Evolutionary conservation across 2,888 invertebrate genomes (phyloP), one percentile per base, ranked within the genome.

Genomic region (Ptychoptera contaminata): DNA sequence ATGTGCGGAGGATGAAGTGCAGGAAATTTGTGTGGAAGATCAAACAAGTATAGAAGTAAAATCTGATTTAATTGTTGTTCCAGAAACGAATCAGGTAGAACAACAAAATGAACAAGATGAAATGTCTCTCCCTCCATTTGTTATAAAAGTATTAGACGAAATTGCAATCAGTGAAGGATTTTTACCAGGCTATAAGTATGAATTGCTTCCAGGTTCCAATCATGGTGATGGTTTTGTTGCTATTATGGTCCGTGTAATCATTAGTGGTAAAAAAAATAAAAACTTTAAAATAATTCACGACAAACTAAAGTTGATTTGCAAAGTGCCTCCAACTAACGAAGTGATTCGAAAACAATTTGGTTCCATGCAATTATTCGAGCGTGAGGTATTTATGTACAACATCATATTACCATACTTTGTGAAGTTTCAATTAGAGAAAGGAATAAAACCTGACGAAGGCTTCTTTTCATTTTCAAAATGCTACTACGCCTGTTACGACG

Each of bases 361-460:
- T 8, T 34, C 42, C 10, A 44, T 49, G 40, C 23, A 38, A 1
- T 14, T 45, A 36, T 49, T 48, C 38, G 30, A 49, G 40, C 43
- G 49, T 30, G 49, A 49, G 42, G 36, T 48, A n/a, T 40, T 15
- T 8, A 40, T 47, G 2, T 49, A 49, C 34, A 46, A 46, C 14
- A 32, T 37, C 16, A n/a, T 48, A 9, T 14, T 49, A 16, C 49
- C 49, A 11, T 42, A 38, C 29, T 45, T 49, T 31, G 34, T 43
- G n/a, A 37, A 41, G 31, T 46, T 48, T 14, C 49, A 49, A 42
- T 16, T 41, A 2, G 47, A 49, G 2, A 35, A 42, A 23, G 43
- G 46, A 11, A 42, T 49, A 9, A 44, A 29, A 12, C 16, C 3
- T 1, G 16, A 16, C 2, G 16, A 15, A 8, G 49, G 49, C 12